phyloP scores from a whole-genome alignment of 1,140 invertebrate genomes.

The Drosophila suzukii region DNA sequence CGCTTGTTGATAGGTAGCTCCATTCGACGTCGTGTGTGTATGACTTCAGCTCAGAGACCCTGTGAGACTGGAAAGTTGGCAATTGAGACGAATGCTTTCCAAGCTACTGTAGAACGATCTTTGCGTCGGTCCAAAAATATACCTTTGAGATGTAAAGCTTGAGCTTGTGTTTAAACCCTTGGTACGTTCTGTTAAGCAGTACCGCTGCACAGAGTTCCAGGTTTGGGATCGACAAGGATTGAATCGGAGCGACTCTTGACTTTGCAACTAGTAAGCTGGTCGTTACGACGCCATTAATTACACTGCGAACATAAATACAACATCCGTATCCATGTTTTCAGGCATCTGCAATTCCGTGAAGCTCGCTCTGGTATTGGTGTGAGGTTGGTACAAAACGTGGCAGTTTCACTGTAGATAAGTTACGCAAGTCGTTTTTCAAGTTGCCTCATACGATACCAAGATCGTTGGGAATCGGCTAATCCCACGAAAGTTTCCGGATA shows the following conservation, averaged over 20 bases:
- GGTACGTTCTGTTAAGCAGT: not conserved
- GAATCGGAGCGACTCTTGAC: not conserved
- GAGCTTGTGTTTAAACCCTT: no score
- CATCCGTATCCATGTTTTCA: not conserved
- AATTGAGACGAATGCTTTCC: no score
- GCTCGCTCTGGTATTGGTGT: not conserved
- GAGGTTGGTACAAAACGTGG: not conserved
- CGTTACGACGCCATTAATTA: not conserved
- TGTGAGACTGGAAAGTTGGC: no score
- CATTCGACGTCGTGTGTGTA: no score
- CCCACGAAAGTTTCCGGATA: not conserved
- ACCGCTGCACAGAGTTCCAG: not conserved
- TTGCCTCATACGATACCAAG: not conserved
- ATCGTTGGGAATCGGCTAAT: not conserved
- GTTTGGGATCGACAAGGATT: not conserved
- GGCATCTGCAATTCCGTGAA: not conserved
- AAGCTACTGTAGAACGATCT: no score
- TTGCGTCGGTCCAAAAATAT: no score
- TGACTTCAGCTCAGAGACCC: no score
- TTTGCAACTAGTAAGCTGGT: not conserved
- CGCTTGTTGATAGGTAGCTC: no score
- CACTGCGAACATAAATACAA: not conserved
- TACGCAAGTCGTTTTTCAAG: not conserved
- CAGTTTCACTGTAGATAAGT: not conserved
- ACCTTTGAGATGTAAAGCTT: no score